Conservation (phyloP, 2,113 vertebrate genomes). For the Beaufortia kweichowensis region DNA sequence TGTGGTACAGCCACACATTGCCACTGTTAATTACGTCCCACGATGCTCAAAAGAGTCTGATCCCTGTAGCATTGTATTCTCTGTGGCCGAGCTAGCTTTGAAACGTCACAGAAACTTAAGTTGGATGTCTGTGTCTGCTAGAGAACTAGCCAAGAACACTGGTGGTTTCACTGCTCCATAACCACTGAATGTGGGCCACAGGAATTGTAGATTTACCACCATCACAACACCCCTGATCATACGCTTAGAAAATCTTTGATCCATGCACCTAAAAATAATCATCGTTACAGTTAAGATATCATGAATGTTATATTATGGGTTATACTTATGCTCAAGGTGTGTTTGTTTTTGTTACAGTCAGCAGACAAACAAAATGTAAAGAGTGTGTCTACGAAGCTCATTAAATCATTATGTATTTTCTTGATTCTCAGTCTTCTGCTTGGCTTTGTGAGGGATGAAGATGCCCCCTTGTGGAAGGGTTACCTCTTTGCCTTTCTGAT, state of each 20-base stretch:
- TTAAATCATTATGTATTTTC: neutral
- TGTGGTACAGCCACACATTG: slow-evolving; percentile 23
- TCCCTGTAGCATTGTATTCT: slow-evolving; percentile 3
- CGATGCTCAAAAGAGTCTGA: neutral
- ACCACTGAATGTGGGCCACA: slow-evolving; percentile 5
- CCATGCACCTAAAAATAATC: neutral
- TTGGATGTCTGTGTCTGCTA: slow-evolving; percentile 6
- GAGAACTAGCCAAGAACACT: neutral
- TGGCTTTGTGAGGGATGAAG: slow-evolving; percentile 73
- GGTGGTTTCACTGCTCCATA: neutral
- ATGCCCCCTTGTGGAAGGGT: slow-evolving; percentile 77
- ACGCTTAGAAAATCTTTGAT: slow-evolving; percentile 13
- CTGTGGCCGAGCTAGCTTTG: neutral
- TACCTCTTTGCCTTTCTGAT: slow-evolving; percentile 75
- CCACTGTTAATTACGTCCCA: slow-evolving; percentile 32
- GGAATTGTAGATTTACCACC: neutral
- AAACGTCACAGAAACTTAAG: neutral
- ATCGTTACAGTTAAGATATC: too few relatives aligned
- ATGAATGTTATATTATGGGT: too few relatives aligned
- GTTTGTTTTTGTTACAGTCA: too few relatives aligned
- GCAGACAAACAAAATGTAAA: too few relatives aligned
- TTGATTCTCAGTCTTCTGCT: slow-evolving; percentile 76
- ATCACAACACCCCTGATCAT: slow-evolving; percentile 1
- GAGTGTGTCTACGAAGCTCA: neutral
- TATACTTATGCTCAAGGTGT: too few relatives aligned